These are phyloP conservation scores for Macropis europaea DNA, from an alignment of 2,888 invertebrate species.

Conservation along the genomic window DNA sequence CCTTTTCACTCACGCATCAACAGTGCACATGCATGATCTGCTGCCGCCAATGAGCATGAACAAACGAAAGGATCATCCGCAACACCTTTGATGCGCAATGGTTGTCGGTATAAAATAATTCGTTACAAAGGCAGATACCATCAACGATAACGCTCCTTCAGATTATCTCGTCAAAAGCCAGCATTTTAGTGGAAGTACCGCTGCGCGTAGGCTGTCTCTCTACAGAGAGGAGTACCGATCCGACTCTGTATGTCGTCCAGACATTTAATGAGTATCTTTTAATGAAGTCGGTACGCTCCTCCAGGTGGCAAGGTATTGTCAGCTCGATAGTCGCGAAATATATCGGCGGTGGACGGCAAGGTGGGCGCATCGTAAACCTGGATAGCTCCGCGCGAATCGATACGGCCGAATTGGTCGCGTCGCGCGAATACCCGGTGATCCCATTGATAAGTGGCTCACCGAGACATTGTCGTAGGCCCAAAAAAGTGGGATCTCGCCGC, in stretches of 20 bases:
- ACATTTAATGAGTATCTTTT: not conserved
- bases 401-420: conserved; percentile 69
- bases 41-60: too few relatives aligned
- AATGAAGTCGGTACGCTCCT: not conserved
- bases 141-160: too few relatives aligned
- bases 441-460: conserved; percentile 77
- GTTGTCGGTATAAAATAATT: too few relatives aligned
- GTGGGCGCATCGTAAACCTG: conserved; percentile 29
- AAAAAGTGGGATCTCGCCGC: conserved; percentile 54
- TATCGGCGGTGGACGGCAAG: not conserved
- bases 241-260: not conserved
- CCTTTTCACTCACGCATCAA: not conserved
- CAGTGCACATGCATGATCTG: not conserved
- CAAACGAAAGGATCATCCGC: too few relatives aligned
- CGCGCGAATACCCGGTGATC: conserved; percentile 73
- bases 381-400: conserved; percentile 47
- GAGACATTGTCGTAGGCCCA: conserved; percentile 72
- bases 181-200: too few relatives aligned
- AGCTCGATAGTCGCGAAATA: not conserved
- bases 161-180: too few relatives aligned
- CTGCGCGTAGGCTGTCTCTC: too few relatives aligned
- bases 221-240: too few relatives aligned
- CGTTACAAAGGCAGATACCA: too few relatives aligned
- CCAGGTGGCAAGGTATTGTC: conserved; percentile 18
- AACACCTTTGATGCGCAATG: too few relatives aligned